These are phyloP conservation scores for Drosophila ercepeae DNA, from an alignment of 1,140 invertebrate genomes.

Conservation along the genomic window DNA sequence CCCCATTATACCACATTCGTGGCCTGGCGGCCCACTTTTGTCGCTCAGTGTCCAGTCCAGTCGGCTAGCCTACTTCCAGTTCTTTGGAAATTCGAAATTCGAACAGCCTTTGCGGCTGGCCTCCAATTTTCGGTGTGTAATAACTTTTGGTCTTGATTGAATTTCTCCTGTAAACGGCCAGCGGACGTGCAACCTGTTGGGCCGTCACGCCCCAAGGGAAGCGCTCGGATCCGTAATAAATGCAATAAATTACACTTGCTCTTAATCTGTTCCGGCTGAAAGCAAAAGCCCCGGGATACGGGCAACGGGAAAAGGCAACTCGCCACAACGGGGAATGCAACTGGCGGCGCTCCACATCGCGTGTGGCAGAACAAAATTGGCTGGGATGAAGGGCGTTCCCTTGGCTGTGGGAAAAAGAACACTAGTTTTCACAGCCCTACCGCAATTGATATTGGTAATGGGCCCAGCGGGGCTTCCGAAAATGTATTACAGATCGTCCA, in stretches of 20 bases:
- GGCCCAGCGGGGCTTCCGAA: not conserved
- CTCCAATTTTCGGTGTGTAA: slow-evolving; percentile 53
- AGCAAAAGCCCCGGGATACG: slow-evolving; percentile 5
- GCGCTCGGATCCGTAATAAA: slow-evolving; percentile 10
- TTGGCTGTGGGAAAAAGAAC: slow-evolving; percentile 11
- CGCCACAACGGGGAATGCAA: not conserved
- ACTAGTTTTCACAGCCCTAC: slow-evolving; percentile 13
- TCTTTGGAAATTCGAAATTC: slow-evolving; percentile 31
- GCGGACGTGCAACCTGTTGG: slow-evolving; percentile 40
- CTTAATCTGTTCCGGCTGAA: slow-evolving; percentile 30
- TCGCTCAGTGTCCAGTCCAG: slow-evolving; percentile 26
- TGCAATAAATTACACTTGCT: slow-evolving; percentile 36
- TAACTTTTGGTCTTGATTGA: slow-evolving; percentile 56
- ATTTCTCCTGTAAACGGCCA: slow-evolving; percentile 32
- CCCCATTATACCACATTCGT: slow-evolving; percentile 48
- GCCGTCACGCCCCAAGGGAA: slow-evolving; percentile 14
- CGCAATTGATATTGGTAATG: not conserved
- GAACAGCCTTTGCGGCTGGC: slow-evolving; percentile 39
- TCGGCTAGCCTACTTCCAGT: slow-evolving; percentile 64
- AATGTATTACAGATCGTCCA: not conserved
- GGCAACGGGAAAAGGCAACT: not conserved
- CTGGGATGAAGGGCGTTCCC: slow-evolving; percentile 11
- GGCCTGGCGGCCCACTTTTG: slow-evolving; percentile 63
- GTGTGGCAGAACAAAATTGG: slow-evolving; percentile 14
- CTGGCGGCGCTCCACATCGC: not conserved